phyloP scores from a whole-genome alignment of 2,888 invertebrate genomes.

The Sisyra terminalis region DNA sequence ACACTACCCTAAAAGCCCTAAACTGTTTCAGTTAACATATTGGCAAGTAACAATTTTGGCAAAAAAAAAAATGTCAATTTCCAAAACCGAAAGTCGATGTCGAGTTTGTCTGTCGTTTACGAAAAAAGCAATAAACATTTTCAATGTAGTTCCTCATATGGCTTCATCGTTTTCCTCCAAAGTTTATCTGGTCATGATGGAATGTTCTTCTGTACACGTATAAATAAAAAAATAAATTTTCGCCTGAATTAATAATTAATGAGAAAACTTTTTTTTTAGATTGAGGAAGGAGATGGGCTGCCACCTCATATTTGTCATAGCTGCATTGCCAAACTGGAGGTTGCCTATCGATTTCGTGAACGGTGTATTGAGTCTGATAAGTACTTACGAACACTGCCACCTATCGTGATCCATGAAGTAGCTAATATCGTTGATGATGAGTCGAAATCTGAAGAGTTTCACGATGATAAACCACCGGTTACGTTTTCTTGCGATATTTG shows the following conservation, averaged over 20 bases:
- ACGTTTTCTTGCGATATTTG: slow-evolving; percentile 2
- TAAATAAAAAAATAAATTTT: too few species aligned
- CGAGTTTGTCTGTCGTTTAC: slow-evolving; percentile 5
- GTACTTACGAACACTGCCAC: slow-evolving; percentile 4
- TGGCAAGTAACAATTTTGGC: too few species aligned
- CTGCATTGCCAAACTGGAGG: slow-evolving; percentile 8
- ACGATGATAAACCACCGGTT: neutral
- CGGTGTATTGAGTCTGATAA: slow-evolving; percentile 1
- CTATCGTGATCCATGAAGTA: neutral
- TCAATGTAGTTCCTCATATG: slow-evolving; percentile 5
- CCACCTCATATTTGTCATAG: slow-evolving; percentile 2
- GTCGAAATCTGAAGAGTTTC: neutral
- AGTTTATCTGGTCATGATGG: slow-evolving; percentile 7
- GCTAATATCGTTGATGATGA: neutral
- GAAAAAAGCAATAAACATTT: slow-evolving; percentile 7
- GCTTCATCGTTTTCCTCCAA: slow-evolving; percentile 4
- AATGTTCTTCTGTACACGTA: slow-evolving; percentile 6
- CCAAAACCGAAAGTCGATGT: neutral
- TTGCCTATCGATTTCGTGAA: slow-evolving; percentile 6
- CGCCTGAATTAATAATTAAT: too few species aligned
- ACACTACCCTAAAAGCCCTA: too few species aligned
- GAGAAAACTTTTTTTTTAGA: slow-evolving; percentile 4
- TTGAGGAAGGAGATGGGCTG: slow-evolving; percentile 3
- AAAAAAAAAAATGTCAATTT: neutral
- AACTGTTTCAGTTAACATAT: too few species aligned